These are phyloP conservation scores for Chrysolina americana DNA, from an alignment of 2,888 invertebrate genomes.

Conservation along the genomic window DNA sequence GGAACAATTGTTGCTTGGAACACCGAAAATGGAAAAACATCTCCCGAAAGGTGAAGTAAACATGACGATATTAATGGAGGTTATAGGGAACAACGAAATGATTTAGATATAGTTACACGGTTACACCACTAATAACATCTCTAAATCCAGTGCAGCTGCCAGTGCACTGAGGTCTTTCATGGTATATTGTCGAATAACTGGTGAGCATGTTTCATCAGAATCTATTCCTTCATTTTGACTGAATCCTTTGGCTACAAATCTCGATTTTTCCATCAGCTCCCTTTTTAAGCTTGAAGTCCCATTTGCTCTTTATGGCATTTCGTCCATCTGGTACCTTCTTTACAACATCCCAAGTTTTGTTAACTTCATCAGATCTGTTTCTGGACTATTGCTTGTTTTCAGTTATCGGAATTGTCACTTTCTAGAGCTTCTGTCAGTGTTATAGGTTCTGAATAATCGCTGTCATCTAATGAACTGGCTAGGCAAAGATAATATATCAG, in stretches of 20 bases:
- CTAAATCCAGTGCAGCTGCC: constrained; percentile 20
- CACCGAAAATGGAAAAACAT: no score
- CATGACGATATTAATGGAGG: no score
- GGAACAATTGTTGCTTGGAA: no score
- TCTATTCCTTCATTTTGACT: not conserved
- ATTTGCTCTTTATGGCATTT: no score
- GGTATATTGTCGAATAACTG: no score
- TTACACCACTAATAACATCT: constrained; percentile 9
- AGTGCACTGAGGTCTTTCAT: constrained; percentile 11
- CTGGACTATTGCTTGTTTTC: constrained; percentile 9
- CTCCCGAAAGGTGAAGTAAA: no score
- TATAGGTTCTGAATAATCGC: constrained; percentile 6
- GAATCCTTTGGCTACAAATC: no score
- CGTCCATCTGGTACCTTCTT: no score
- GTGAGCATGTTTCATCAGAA: not conserved
- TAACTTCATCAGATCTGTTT: no score
- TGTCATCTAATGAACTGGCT: constrained; percentile 17
- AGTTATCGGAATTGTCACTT: constrained; percentile 5
- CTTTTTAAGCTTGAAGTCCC: constrained; percentile 20
- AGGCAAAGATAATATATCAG: constrained; percentile 10
- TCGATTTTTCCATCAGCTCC: constrained; percentile 15
- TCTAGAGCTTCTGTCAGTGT: constrained; percentile 9
- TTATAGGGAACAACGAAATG: no score
- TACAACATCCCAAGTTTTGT: constrained; percentile 3
- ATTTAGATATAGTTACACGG: no score